phyloP scores from a whole-genome alignment of 1,140 invertebrate species.

The Stratiolaelaps scimitus region DNA sequence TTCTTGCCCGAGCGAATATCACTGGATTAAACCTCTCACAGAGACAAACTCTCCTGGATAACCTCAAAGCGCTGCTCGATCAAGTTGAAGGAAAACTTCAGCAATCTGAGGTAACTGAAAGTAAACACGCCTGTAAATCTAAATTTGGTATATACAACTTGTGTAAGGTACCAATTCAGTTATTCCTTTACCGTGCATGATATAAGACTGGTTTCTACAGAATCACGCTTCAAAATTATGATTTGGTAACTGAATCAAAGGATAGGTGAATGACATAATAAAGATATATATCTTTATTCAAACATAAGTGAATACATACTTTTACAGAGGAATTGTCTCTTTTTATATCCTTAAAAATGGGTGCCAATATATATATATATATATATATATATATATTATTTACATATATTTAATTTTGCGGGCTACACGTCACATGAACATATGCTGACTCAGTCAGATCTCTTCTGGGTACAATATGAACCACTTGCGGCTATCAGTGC shows the following conservation, averaged over 20 bases:
- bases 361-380: conserved; percentile 26
- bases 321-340: conserved; percentile 1
- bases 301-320: too few species aligned
- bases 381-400: conserved; percentile 25
- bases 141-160: conserved; percentile 30
- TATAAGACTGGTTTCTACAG: background rate
- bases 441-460: too few species aligned
- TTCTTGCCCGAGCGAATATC: conserved; percentile 61
- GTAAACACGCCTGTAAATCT: background rate
- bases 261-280: too few species aligned
- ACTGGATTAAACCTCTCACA: conserved; percentile 59
- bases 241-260: too few species aligned
- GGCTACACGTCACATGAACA: background rate
- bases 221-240: too few species aligned
- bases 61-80: conserved; percentile 44
- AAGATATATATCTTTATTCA: too few species aligned
- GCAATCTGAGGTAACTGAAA: background rate
- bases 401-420: conserved; percentile 9
- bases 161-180: conserved; percentile 54
- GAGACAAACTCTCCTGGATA: conserved; percentile 47
- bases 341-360: conserved; percentile 19
- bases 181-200: background rate
- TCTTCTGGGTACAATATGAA: too few species aligned
- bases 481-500: too few species aligned
- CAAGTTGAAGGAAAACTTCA: conserved; percentile 23